Conservation (phyloP, 2,113 vertebrate species). For the Abramis brama region DNA sequence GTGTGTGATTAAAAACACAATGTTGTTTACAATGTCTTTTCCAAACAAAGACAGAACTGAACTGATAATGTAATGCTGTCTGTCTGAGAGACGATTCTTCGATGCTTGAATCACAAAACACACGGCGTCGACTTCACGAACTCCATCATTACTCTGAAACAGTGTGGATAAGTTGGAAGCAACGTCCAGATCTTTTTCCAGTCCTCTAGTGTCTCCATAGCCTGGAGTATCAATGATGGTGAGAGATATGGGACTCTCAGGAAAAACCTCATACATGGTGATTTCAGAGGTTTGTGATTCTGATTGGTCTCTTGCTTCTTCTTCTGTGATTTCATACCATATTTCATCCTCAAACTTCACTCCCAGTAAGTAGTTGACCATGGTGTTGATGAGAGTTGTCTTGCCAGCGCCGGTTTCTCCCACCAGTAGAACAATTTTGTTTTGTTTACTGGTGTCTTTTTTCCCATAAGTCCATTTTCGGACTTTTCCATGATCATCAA, state of each 20-base stretch:
- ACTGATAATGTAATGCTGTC: neutral
- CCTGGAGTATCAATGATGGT: neutral
- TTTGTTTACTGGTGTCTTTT: neutral
- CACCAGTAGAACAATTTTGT: neutral
- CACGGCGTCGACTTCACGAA: constrained; percentile 23
- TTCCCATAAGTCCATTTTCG: neutral
- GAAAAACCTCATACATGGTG: neutral
- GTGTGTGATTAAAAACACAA: constrained; percentile 45
- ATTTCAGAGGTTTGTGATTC: constrained; percentile 7
- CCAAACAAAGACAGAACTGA: constrained; percentile 26
- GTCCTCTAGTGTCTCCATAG: neutral
- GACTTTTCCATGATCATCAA: neutral
- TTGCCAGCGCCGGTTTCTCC: neutral
- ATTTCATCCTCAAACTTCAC: neutral
- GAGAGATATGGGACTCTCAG: too few relatives aligned
- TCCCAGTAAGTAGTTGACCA: neutral
- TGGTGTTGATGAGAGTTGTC: neutral
- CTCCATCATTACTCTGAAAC: constrained; percentile 23
- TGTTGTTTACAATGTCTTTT: constrained; percentile 44
- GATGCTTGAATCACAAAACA: constrained; percentile 26
- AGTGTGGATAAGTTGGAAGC: constrained; percentile 30
- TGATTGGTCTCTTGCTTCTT: neutral
- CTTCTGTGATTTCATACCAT: neutral
- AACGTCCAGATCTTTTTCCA: neutral
- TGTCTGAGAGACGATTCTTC: constrained; percentile 20